Conservation (phyloP, 2,113 vertebrate genomes). For the Azemiops feae region DNA sequence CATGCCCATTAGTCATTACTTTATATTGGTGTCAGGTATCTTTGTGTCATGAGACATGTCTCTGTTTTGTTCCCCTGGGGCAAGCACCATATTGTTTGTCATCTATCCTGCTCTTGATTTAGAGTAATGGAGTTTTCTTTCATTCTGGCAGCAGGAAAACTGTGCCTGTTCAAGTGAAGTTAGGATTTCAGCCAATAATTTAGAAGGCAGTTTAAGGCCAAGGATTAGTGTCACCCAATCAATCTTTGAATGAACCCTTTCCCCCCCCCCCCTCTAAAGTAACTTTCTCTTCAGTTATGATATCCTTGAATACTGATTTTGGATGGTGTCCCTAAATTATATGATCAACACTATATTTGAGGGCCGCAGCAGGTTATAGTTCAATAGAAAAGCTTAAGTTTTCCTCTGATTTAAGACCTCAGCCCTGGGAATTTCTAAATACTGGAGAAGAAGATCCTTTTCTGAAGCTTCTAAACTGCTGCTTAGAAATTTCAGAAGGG, state of each 20-base stretch:
- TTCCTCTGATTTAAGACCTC: neutral
- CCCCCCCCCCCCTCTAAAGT: neutral
- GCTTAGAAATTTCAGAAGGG: neutral
- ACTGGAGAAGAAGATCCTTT: neutral
- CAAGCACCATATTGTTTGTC: slow-evolving; percentile 16
- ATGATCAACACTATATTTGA: neutral
- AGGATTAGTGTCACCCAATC: neutral
- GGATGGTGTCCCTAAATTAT: neutral
- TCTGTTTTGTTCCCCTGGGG: neutral
- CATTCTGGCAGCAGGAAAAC: neutral
- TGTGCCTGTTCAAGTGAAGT: neutral
- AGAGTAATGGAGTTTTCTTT: neutral
- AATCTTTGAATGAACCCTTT: neutral
- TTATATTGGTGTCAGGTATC: slow-evolving; percentile 7
- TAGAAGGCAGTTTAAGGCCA: neutral
- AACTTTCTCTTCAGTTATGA: neutral
- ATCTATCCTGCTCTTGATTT: neutral
- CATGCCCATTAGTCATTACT: slow-evolving; percentile 10
- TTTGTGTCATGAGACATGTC: neutral
- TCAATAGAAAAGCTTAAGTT: neutral
- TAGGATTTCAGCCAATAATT: neutral
- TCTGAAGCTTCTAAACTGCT: neutral
- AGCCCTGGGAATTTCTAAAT: neutral
- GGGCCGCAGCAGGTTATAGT: neutral
- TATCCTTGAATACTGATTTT: neutral